These are phyloP conservation scores for Atherix ibis DNA, from an alignment of 2,888 invertebrate species.

Conservation along the genomic window DNA sequence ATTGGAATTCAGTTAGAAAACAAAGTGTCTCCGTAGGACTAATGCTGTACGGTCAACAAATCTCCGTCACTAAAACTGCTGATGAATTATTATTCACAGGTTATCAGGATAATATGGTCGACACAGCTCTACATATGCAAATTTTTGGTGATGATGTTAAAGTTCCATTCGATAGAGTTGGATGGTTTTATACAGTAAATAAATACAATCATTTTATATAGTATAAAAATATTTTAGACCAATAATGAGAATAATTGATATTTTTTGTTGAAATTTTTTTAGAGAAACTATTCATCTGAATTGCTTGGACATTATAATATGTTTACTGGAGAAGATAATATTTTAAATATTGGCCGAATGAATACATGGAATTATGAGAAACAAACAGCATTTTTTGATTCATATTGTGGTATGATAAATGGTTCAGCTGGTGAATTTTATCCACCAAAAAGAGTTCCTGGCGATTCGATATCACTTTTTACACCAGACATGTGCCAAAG, in stretches of 20 bases:
- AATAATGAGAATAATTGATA: not conserved
- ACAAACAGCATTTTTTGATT: constrained; percentile 35
- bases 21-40: constrained; percentile 44
- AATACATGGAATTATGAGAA: constrained; percentile 54
- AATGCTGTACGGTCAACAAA: constrained; percentile 37
- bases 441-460: constrained; percentile 45
- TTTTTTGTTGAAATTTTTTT: constrained; percentile 18
- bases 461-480: constrained; percentile 45
- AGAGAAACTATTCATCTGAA: constrained; percentile 60
- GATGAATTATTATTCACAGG: constrained; percentile 64
- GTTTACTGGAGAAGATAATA: constrained; percentile 48
- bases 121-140: constrained; percentile 44
- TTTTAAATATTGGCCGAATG: constrained; percentile 49
- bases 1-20: constrained; percentile 41
- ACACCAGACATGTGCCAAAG: constrained; percentile 62
- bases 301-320: constrained; percentile 66
- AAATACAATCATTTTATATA: not conserved
- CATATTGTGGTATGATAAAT: constrained; percentile 42
- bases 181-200: constrained; percentile 62
- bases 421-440: constrained; percentile 73
- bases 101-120: constrained; percentile 57
- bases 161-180: constrained; percentile 61
- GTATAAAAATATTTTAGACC: too few relatives aligned
- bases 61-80: constrained; percentile 46
- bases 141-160: constrained; percentile 37